These are phyloP conservation scores for Brachyptera risi DNA, from an alignment of 2,888 invertebrate genomes.

Conservation along the genomic window DNA sequence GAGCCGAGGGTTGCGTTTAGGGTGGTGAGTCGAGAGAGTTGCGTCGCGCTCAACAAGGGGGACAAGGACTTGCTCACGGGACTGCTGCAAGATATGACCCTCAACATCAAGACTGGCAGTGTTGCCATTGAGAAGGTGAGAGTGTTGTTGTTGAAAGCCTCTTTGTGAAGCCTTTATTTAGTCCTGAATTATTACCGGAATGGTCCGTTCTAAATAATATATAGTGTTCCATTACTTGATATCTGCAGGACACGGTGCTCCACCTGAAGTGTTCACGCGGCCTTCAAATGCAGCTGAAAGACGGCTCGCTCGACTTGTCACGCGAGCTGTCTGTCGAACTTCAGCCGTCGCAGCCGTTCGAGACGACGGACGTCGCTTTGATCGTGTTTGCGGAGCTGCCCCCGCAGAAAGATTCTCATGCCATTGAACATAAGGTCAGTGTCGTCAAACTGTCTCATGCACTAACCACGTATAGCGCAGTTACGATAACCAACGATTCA, in stretches of 20 bases:
- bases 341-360: conserved; percentile 60
- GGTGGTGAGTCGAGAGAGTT: conserved; percentile 32
- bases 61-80: conserved; percentile 75
- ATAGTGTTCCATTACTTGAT: no score
- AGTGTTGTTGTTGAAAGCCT: no score
- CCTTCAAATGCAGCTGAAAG: conserved; percentile 52
- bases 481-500: no score
- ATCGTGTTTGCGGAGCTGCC: conserved; percentile 70
- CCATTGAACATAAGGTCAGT: conserved; percentile 72
- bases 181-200: no score
- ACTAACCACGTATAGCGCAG: no score
- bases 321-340: conserved; percentile 55
- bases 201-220: no score
- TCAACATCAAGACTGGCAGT: conserved; percentile 76
- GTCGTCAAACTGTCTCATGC: no score
- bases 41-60: conserved; percentile 47
- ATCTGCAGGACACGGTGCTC: conserved; percentile 54
- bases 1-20: conserved; percentile 28
- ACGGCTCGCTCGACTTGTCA: conserved; percentile 43
- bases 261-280: conserved; percentile 66
- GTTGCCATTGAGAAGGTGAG: conserved; percentile 64
- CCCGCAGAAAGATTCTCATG: conserved; percentile 63
- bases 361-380: conserved; percentile 58
- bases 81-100: conserved; percentile 69
- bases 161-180: no score